Evolutionary conservation across 2,888 invertebrate species (phyloP).

Genomic region (Clistopyga incitator): DNA sequence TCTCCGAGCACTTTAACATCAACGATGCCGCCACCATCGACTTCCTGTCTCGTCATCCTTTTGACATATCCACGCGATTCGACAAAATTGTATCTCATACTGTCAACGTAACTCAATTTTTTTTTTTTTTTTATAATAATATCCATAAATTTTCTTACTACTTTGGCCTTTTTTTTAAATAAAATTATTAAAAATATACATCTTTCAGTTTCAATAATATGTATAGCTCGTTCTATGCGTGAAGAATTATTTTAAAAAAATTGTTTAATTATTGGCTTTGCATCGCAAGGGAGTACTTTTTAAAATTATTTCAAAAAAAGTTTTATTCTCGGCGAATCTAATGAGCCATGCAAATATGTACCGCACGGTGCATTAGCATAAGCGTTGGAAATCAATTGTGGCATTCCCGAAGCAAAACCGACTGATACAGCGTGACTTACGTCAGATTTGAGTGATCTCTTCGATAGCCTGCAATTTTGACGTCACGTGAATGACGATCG

Average conservation of each 20-base stretch:
- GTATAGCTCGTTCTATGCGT: too few species aligned
- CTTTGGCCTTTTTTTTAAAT: too few species aligned
- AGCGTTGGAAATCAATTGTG: not conserved
- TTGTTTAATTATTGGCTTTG: too few species aligned
- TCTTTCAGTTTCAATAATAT: too few species aligned
- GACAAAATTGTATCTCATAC: not conserved
- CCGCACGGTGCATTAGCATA: not conserved
- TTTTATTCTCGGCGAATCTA: not conserved
- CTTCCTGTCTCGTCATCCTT: slow-evolving; percentile 52
- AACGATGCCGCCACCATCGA: slow-evolving; percentile 59
- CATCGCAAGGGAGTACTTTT: too few species aligned
- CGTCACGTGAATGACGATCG: not conserved
- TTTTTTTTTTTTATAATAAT: too few species aligned
- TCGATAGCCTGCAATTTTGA: not conserved
- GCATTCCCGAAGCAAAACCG: not conserved
- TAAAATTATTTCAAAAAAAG: too few species aligned
- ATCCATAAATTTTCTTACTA: too few species aligned
- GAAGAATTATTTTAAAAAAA: too few species aligned
- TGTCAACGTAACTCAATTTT: too few species aligned
- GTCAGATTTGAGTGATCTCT: not conserved
- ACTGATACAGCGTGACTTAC: not conserved
- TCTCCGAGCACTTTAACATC: slow-evolving; percentile 54
- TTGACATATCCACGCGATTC: slow-evolving; percentile 8
- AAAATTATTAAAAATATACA: too few species aligned
- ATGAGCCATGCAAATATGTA: not conserved